A percentile compares a stretch with the other conserved stretches of the same genome.
Evolutionary conservation across 2,888 invertebrate species (phyloP).

Genomic region (Stegana nigrithorax): DNA sequence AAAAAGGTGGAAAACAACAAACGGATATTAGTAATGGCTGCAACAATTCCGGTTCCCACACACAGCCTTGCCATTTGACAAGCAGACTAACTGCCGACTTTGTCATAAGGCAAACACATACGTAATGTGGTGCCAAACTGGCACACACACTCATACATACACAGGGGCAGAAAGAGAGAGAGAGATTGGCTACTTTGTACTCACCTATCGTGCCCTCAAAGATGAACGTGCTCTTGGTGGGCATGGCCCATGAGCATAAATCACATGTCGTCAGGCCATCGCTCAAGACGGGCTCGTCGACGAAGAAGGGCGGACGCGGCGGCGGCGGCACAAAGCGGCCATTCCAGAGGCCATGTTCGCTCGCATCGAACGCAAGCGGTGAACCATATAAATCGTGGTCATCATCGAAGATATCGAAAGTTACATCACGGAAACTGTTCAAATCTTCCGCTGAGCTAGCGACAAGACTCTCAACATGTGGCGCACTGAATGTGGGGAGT

Average conservation of each 20-base stretch:
- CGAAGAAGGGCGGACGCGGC: constrained; percentile 75
- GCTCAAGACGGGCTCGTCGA: constrained; percentile 72
- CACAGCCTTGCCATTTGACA: not conserved
- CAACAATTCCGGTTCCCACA: not conserved
- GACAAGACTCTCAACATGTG: constrained; percentile 63
- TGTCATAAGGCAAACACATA: no score
- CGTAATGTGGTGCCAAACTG: no score
- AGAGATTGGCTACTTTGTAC: constrained; percentile 37
- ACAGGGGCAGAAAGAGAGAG: not conserved
- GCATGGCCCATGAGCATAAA: constrained; percentile 79
- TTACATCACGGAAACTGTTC: constrained; percentile 60
- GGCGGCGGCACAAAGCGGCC: constrained; percentile 76
- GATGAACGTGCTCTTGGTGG: constrained; percentile 71
- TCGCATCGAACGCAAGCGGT: constrained; percentile 68
- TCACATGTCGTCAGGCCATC: constrained; percentile 81
- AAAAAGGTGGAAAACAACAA: constrained; percentile 16
- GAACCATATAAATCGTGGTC: constrained; percentile 68
- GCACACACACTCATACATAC: not conserved
- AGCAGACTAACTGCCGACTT: no score
- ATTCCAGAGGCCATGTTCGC: constrained; percentile 68
- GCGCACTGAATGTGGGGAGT: constrained; percentile 60
- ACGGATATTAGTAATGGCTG: constrained; percentile 31
- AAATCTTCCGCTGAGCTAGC: constrained; percentile 65
- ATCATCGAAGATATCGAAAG: constrained; percentile 67
- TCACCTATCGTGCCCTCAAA: constrained; percentile 74